Evolutionary conservation across 2,113 vertebrate genomes (phyloP).

Genomic region (Callorhinus ursinus): DNA sequence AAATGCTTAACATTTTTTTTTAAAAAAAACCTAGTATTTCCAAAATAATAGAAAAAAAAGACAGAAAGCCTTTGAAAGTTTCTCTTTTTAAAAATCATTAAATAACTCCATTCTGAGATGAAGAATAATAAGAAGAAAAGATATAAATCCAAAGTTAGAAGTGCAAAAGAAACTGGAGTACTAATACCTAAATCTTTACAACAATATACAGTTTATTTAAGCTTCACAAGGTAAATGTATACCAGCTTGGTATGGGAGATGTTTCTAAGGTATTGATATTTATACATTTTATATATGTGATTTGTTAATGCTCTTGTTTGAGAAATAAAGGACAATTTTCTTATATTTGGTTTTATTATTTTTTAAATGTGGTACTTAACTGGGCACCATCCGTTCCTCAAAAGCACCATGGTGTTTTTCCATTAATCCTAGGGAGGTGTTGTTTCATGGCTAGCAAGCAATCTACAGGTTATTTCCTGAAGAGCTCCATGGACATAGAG

Average conservation of each 20-base stretch:
- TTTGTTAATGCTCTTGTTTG: neutral
- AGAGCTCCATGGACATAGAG: neutral
- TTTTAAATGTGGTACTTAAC: neutral
- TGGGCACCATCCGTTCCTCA: neutral
- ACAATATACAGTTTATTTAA: neutral
- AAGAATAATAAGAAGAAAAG: neutral
- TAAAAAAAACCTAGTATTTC: neutral
- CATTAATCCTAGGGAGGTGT: neutral
- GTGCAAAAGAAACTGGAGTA: neutral
- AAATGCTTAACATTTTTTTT: neutral
- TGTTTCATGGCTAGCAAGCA: neutral
- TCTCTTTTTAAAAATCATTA: neutral
- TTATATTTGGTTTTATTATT: neutral
- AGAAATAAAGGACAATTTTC: neutral
- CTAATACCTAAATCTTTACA: neutral
- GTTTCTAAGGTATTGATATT: neutral
- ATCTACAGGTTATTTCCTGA: neutral
- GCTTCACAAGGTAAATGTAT: neutral
- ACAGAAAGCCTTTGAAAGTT: neutral
- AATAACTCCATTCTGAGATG: neutral
- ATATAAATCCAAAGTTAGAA: neutral
- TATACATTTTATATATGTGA: neutral
- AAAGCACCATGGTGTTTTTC: neutral
- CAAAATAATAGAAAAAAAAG: neutral
- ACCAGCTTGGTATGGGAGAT: neutral